Base-by-base conservation (phyloP, 2,113 vertebrate species). In the Austrofundulus limnaeus region DNA sequence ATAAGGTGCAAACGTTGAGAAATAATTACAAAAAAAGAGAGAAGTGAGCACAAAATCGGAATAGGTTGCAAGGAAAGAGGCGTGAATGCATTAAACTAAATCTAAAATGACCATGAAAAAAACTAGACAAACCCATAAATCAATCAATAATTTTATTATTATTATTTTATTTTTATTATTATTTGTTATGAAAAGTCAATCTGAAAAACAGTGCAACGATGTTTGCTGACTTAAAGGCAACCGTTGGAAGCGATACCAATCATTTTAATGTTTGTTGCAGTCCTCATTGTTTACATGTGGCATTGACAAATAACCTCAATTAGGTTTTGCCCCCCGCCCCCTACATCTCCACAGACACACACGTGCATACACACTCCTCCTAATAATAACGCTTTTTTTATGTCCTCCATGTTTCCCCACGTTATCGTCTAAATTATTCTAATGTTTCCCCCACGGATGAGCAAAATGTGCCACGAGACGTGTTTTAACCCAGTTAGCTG, bases 401-500 rank as follows among this genome's bases (percentile, higher is more conserved):
- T 25, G 9, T 56, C 50, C 54, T 19, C 8, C 23, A 52, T 4
- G 5, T 54, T 38, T 19, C 13, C 43, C n/a, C 62, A 19, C 20
- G 61, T 45, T 47, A 24, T 65, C 52, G 16, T 56, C 24, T 50
- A 25, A 68, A 75, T 74, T 17, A 59, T 69, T 77, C 28, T 64
- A 60, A 77, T 21, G 39, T 60, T 54, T 74, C 61, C 62, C 80
- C 51, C 72, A 55, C 10, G 8, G 72, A 78, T 46, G 54, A 68
- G 54, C 24, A 48, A 61, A 59, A 70, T 28, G 24, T 23, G 56
- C 60, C 55, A 59, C 15, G 50, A 67, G 74, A 72, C 9, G 2
- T 45, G 61, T 50, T 82, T 82, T 75, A 80, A 86, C 88, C 86
- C 77, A 84, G 25, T 78, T 85, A 80, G 73, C 71, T 42, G 52